A percentile compares a stretch with the other conserved stretches of the same genome.
Conservation (phyloP, 2,888 invertebrate species). For the Pyrrhia umbra region DNA sequence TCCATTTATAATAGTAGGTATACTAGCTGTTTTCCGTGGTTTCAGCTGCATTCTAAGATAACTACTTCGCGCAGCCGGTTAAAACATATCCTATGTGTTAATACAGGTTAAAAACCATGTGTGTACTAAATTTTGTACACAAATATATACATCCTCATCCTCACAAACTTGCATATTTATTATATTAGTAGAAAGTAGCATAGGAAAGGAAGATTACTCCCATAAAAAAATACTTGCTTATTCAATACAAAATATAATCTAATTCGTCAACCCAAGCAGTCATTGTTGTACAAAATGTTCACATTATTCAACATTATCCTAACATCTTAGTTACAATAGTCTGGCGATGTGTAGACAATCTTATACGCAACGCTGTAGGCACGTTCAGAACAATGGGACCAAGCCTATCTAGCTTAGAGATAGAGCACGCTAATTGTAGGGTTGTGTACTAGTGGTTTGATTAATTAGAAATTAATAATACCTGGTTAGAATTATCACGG, state of each 20-base stretch:
- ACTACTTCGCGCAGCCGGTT: too few species aligned
- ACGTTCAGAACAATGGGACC: conserved; percentile 69
- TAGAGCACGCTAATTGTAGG: conserved; percentile 66
- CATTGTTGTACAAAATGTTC: conserved; percentile 51
- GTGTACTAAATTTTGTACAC: too few species aligned
- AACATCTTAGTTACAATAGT: conserved; percentile 57
- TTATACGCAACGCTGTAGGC: conserved; percentile 56
- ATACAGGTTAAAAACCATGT: too few species aligned
- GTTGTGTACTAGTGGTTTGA: conserved; percentile 29
- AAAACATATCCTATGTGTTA: too few species aligned
- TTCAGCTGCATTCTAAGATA: too few species aligned
- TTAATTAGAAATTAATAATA: conserved; percentile 12
- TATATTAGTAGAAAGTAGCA: too few species aligned
- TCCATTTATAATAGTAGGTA: too few species aligned
- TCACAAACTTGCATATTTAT: too few species aligned
- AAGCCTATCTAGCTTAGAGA: conserved; percentile 66
- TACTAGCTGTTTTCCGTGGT: too few species aligned
- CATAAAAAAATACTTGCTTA: background rate
- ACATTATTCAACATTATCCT: conserved; percentile 59
- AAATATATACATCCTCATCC: too few species aligned
- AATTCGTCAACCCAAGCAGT: conserved; percentile 38
- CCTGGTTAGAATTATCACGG: background rate
- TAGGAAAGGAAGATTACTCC: too few species aligned
- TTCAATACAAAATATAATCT: conserved; percentile 25
- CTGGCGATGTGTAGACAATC: conserved; percentile 59